These are phyloP conservation scores for Ispidina lecontei DNA, from an alignment of 2,797 vertebrate species.

Conservation along the genomic window DNA sequence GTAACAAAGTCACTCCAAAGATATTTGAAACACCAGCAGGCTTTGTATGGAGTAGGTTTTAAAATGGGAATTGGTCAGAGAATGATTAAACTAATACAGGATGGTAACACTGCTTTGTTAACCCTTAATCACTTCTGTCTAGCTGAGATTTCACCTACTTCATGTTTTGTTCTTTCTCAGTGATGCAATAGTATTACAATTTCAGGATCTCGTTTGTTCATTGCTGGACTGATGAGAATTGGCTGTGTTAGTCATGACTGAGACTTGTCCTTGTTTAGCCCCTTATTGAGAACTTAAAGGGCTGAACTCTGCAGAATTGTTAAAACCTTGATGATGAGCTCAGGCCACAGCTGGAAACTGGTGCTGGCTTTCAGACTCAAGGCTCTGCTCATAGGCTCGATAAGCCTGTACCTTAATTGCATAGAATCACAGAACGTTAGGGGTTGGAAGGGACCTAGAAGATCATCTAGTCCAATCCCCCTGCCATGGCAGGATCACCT, in stretches of 20 bases:
- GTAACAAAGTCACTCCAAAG: not conserved
- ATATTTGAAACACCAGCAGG: not conserved
- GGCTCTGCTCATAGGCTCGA: not conserved
- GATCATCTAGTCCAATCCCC: too few relatives aligned
- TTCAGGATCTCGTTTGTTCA: not conserved
- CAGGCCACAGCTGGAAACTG: not conserved
- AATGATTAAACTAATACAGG: not conserved
- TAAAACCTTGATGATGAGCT: not conserved
- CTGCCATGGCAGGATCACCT: too few relatives aligned
- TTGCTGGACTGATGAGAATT: not conserved
- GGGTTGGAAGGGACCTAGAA: too few relatives aligned
- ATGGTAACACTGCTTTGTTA: not conserved
- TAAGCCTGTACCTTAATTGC: not conserved
- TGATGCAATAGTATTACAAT: not conserved
- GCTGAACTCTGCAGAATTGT: not conserved
- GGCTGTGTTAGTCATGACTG: rapidly evolving
- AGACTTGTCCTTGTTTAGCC: not conserved
- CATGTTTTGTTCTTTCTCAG: not conserved
- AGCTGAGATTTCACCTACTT: not conserved
- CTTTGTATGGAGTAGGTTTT: not conserved
- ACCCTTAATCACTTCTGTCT: too few relatives aligned
- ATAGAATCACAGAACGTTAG: too few relatives aligned
- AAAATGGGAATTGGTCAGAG: not conserved
- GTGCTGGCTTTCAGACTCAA: not conserved
- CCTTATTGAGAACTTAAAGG: rapidly evolving